These are phyloP conservation scores for Melanotaenia nigrans DNA, from an alignment of 2,797 vertebrate species.

Conservation along the genomic window DNA sequence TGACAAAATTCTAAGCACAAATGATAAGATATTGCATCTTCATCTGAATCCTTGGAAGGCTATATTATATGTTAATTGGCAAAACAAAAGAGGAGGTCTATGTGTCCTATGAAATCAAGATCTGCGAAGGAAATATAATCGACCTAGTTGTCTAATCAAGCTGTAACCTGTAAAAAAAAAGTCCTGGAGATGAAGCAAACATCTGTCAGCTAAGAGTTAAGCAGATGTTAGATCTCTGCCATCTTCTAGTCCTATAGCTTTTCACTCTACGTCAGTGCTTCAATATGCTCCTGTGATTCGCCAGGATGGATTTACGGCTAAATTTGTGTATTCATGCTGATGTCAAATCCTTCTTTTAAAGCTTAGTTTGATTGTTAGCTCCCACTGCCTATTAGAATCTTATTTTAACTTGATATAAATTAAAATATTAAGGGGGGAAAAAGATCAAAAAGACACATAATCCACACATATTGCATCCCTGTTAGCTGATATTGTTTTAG, in stretches of 20 bases:
- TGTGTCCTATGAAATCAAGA: constrained; percentile 36
- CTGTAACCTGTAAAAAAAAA: constrained; percentile 75
- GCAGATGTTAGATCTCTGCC: constrained; percentile 67
- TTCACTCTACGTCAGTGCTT: neutral
- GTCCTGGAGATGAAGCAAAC: constrained; percentile 54
- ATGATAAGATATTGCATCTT: neutral
- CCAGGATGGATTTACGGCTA: constrained; percentile 14
- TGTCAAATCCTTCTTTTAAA: constrained; percentile 16
- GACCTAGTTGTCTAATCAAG: constrained; percentile 75
- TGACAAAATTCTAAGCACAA: constrained; percentile 5
- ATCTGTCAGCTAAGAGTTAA: constrained; percentile 66
- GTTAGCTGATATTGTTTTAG: constrained; percentile 56
- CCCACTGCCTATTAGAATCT: constrained; percentile 17
- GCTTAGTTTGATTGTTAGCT: constrained; percentile 27
- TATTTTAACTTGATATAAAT: constrained; percentile 1
- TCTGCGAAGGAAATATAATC: constrained; percentile 30
- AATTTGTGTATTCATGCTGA: constrained; percentile 18
- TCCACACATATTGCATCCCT: constrained; percentile 32
- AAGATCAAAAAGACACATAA: constrained; percentile 9
- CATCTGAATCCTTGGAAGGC: constrained; percentile 13
- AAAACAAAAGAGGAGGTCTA: neutral
- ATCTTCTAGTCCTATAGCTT: constrained; percentile 26
- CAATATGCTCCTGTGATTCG: constrained; percentile 22
- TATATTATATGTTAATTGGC: constrained; percentile 18
- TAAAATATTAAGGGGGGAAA: constrained; percentile 16